phyloP scores from a whole-genome alignment of 92 coral and sea anemone genomes.

The Parazoanthus atlanticus region DNA sequence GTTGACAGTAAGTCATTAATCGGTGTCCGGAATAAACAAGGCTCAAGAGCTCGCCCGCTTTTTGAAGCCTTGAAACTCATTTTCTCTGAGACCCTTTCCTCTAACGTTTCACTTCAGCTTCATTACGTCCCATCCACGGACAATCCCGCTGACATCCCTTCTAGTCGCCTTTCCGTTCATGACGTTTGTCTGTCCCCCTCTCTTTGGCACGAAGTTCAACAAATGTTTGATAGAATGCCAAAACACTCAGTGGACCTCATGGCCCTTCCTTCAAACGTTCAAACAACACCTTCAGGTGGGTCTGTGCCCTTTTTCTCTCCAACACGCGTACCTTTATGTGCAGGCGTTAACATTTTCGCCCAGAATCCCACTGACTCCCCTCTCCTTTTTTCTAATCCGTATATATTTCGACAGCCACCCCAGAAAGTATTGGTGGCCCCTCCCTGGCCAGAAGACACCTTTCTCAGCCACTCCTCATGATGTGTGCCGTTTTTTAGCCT shows the following conservation, averaged over 20 bases:
- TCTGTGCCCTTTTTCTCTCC: slow-evolving; percentile 17
- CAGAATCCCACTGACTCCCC: background rate
- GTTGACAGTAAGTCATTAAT: slow-evolving; percentile 54
- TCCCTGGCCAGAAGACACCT: background rate
- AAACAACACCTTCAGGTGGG: background rate
- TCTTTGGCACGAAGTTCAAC: too few species aligned
- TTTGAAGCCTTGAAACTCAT: slow-evolving; percentile 36
- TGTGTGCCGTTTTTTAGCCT: background rate
- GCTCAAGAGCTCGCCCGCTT: too few species aligned
- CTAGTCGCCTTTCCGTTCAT: slow-evolving; percentile 8
- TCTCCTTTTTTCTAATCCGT: slow-evolving; percentile 6
- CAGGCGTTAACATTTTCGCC: slow-evolving; percentile 21
- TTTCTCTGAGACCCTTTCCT: slow-evolving; percentile 18
- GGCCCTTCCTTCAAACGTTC: slow-evolving; percentile 3
- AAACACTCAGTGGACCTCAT: background rate
- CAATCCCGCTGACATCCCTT: slow-evolving; percentile 59
- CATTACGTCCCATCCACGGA: slow-evolving; percentile 25
- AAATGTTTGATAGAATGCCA: background rate
- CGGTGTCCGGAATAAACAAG: slow-evolving; percentile 40
- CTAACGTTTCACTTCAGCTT: slow-evolving; percentile 36
- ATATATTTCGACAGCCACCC: too few species aligned
- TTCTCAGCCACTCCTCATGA: background rate
- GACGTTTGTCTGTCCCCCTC: background rate
- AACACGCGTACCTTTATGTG: background rate
- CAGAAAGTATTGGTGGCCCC: too few species aligned